Conservation (phyloP, 35 echinoderm and acorn worm species). For the Holothuria glaberrima region DNA sequence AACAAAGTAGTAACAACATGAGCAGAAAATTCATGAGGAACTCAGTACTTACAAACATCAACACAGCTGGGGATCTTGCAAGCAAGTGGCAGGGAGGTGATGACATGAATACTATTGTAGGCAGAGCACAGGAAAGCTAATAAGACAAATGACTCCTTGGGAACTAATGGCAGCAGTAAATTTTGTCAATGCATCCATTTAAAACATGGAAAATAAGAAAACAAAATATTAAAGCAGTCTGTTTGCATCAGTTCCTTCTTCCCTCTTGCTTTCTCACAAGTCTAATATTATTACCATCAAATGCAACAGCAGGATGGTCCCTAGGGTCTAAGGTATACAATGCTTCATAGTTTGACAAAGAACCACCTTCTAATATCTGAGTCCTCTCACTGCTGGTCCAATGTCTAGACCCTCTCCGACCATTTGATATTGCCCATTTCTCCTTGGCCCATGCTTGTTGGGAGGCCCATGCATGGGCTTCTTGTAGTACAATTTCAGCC, state of each 20-base stretch:
- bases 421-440: conserved; percentile 55
- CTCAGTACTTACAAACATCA: too few relatives aligned
- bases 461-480: conserved; percentile 73
- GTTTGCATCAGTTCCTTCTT: neutral
- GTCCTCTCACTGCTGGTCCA: conserved; percentile 78
- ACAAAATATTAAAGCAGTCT: neutral
- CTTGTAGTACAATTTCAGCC: conserved; percentile 63
- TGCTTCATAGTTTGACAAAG: conserved; percentile 72
- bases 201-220: conserved; percentile 1
- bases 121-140: too few relatives aligned
- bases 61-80: too few relatives aligned
- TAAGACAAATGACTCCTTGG: too few relatives aligned
- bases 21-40: too few relatives aligned
- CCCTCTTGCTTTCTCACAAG: conserved; percentile 52
- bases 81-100: too few relatives aligned
- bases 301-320: conserved; percentile 81
- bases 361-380: conserved; percentile 69
- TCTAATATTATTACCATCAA: conserved; percentile 92
- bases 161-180: too few relatives aligned
- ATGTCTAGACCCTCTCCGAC: conserved; percentile 68
- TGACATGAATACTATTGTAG: too few relatives aligned
- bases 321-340: conserved; percentile 72
- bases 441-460: conserved; percentile 89
- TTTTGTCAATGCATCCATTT: neutral
- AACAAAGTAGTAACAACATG: too few relatives aligned